These are phyloP conservation scores for Andrena haemorrhoa DNA, from an alignment of 2,888 invertebrate species.

Conservation along the genomic window DNA sequence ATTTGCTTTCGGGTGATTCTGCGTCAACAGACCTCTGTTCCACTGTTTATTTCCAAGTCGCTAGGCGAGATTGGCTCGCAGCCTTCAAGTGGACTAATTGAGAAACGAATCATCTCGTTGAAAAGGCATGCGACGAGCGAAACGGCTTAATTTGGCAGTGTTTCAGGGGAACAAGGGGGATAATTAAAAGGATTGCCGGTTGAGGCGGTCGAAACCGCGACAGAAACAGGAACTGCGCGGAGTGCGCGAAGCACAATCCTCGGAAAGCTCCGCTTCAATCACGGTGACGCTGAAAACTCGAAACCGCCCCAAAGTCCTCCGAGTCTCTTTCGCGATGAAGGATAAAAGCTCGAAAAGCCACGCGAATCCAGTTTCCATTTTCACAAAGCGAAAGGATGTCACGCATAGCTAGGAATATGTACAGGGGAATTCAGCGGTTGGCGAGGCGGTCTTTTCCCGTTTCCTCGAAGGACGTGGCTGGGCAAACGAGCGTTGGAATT, in stretches of 20 bases:
- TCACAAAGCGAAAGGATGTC: neutral
- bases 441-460: neutral
- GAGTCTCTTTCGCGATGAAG: neutral
- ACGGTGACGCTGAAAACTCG: neutral
- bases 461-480: too few species aligned
- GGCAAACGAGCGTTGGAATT: neutral
- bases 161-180: neutral
- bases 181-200: neutral
- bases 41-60: neutral
- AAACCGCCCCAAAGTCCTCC: neutral
- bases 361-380: neutral
- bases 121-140: neutral
- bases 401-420: neutral
- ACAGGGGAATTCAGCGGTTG: neutral
- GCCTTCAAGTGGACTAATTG: neutral
- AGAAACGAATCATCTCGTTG: neutral
- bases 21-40: neutral
- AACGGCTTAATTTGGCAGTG: neutral
- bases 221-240: neutral
- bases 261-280: too few species aligned
- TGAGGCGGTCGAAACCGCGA: neutral
- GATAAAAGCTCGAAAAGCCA: neutral
- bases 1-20: too few species aligned
- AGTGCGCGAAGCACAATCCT: neutral
- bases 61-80: neutral